Evolutionary conservation across 2,113 vertebrate species (phyloP).

Genomic region (Daubentonia madagascariensis): DNA sequence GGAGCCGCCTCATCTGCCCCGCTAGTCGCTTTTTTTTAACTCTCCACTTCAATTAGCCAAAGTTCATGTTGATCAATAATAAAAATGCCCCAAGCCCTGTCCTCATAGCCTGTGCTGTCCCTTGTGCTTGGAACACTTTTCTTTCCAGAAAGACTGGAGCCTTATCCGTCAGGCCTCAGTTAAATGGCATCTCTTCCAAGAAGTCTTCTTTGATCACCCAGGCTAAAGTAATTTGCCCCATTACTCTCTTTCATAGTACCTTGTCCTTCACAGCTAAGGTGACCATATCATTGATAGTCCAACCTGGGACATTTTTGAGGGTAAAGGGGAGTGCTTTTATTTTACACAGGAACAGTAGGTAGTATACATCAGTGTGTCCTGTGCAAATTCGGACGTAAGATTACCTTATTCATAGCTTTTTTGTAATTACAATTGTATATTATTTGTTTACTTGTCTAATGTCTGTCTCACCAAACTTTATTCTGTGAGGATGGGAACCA

Average conservation of each 20-base stretch:
- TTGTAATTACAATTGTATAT: background rate
- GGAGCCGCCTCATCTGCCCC: background rate
- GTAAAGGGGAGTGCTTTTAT: background rate
- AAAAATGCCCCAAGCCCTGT: background rate
- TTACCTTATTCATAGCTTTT: background rate
- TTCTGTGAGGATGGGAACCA: background rate
- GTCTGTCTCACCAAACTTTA: background rate
- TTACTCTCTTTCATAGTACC: background rate
- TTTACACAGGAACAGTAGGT: background rate
- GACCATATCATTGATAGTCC: background rate
- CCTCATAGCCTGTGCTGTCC: background rate
- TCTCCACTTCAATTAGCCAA: background rate
- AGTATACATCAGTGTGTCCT: background rate
- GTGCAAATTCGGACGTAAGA: background rate
- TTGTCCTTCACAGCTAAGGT: slow-evolving; percentile 1
- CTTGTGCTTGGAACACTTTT: background rate
- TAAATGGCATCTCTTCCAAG: background rate
- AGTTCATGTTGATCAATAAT: background rate
- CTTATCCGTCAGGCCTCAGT: background rate
- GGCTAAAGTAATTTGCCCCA: background rate
- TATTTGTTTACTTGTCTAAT: background rate
- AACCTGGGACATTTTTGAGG: background rate
- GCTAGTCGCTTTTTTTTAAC: slow-evolving; percentile 10
- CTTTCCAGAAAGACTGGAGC: slow-evolving; percentile 1
- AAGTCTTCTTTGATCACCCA: slow-evolving; percentile 5